phyloP scores from a whole-genome alignment of 2,888 invertebrate genomes.

The Hyposoter didymator region DNA sequence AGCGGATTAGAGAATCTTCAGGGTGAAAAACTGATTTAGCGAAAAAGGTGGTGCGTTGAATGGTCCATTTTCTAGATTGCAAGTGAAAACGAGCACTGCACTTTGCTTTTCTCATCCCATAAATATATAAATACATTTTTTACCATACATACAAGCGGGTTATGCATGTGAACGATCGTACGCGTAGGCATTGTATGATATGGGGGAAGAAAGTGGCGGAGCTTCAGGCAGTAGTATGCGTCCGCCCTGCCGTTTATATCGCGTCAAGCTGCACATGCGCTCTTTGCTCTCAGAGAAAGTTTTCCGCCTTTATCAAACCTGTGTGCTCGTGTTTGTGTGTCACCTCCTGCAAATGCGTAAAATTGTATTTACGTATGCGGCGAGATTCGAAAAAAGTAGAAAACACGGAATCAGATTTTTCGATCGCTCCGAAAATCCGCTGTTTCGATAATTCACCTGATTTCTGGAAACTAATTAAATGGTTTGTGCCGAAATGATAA shows the following conservation, averaged over 20 bases:
- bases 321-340: conserved; percentile 4
- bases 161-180: not conserved
- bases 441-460: not conserved
- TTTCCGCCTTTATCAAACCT: conserved; percentile 67
- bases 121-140: not conserved
- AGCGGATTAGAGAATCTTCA: not conserved
- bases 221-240: conserved; percentile 53
- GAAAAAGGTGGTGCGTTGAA: not conserved
- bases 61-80: not conserved
- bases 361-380: not conserved
- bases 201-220: conserved; percentile 24
- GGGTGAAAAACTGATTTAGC: not conserved
- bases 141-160: not conserved
- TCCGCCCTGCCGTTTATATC: conserved; percentile 74
- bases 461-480: not conserved
- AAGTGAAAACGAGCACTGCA: conserved; percentile 59
- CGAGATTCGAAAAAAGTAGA: not conserved
- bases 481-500: too few species aligned
- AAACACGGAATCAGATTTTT: not conserved
- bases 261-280: conserved; percentile 73
- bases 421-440: not conserved
- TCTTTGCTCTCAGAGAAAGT: conserved; percentile 67
- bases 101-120: conserved; percentile 42
- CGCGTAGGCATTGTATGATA: not conserved
- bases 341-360: not conserved